Evolutionary conservation across 1,140 invertebrate species (phyloP).

Genomic region (Colletes gigas): DNA sequence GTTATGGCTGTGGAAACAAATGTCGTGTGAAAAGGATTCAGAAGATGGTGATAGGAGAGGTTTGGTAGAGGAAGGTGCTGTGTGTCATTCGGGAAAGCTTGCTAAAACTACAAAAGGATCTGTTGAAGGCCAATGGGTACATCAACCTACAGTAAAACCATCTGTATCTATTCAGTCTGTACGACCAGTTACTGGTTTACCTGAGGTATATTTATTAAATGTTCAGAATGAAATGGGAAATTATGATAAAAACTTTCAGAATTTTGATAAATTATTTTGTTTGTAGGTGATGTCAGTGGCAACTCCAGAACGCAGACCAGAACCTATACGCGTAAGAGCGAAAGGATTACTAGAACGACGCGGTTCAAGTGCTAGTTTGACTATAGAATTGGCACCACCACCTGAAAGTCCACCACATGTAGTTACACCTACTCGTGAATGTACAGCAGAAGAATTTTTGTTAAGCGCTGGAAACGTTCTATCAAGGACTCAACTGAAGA

Average conservation of each 20-base stretch:
- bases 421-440: conserved; percentile 79
- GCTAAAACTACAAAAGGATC: conserved; percentile 68
- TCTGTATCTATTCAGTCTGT: conserved; percentile 64
- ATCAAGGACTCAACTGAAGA: conserved; percentile 87
- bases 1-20: conserved; percentile 82
- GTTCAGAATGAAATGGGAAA: background rate
- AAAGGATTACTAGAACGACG: conserved; percentile 89
- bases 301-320: conserved; percentile 70
- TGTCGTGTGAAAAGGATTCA: conserved; percentile 80
- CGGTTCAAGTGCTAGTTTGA: conserved; percentile 93
- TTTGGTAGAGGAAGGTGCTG: conserved; percentile 77
- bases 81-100: conserved; percentile 67
- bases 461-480: conserved; percentile 84
- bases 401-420: conserved; percentile 80
- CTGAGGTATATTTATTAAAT: conserved; percentile 63
- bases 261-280: background rate
- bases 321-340: conserved; percentile 82
- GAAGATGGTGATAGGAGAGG: conserved; percentile 78
- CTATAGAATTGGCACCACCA: conserved; percentile 83
- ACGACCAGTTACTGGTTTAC: conserved; percentile 60
- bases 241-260: background rate
- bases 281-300: conserved; percentile 68
- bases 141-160: conserved; percentile 72
- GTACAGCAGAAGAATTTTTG: conserved; percentile 85
- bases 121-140: conserved; percentile 77